Base-by-base conservation (phyloP, 2,797 vertebrate genomes). In the Vultur gryphus region DNA sequence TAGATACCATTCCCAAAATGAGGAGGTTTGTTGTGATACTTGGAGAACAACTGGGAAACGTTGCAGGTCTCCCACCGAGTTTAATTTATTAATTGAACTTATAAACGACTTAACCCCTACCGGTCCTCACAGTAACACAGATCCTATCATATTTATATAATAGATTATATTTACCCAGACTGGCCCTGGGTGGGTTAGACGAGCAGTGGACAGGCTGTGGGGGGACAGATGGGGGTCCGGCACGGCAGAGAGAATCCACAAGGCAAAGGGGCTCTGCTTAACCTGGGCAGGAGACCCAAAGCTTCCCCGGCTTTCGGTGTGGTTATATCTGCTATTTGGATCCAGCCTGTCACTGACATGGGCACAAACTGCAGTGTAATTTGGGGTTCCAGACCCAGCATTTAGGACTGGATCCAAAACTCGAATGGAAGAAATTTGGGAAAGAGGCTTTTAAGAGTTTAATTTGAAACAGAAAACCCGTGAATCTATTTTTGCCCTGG, bases 381-480 rank as follows among this genome's bases (percentile, higher is more conserved):
- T 92, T 89, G 58, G 75, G 87, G 79, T 76, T 96, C 87, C 72
- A 92, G 84, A 87, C 48, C 39, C 89, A 73, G 48, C 25, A 13
- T 73, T 95, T 95, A 93, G 76, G 87, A 89, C 24, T 58, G 61
- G 39, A 71, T 89, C 92, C 95, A 93, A 93, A 95, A 89, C 10
- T 88, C 0, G 0, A 79, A 92, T 92, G 90, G 84, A 97, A 97
- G 93, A 96, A 94, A 92, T 95, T 87, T 81, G 76, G 92, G 71
- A 87, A 92, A 88, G 93, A 93, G 39, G 44, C n/a, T 87, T 96
- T 91, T 84, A 73, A 84, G 87, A 66, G 79, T 88, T 87, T 95
- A 92, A 94, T 95, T 62, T 96, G 95, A 97, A 96, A 95, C 90
- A 95, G 89, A 92, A 93, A 94, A 69, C 65, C 37, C 10, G 2